Percentiles rank a stretch among this genome's conserved stretches.
Conservation (phyloP, 2,888 invertebrate genomes). For the Argynnis bischoffii region DNA sequence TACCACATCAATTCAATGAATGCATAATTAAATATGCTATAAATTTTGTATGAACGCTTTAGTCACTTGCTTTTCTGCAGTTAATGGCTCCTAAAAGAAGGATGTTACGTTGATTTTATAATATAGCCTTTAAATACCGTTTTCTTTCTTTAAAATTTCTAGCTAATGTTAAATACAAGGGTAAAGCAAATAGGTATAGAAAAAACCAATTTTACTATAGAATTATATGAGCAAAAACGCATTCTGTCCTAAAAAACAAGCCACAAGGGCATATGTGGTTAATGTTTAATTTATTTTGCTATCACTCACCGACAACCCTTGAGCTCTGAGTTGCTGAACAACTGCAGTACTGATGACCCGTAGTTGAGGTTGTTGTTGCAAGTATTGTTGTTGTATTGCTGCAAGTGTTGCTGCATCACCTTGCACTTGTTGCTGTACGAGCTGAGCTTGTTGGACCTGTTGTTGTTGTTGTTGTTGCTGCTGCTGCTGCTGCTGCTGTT, state of each 20-base stretch:
- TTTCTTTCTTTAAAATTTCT: no score
- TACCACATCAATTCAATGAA: slow-evolving; percentile 14
- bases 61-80: neutral
- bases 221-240: no score
- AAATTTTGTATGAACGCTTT: slow-evolving; percentile 12
- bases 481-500: slow-evolving; percentile 51
- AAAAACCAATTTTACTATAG: no score
- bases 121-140: no score
- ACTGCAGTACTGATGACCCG: slow-evolving; percentile 83
- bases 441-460: slow-evolving; percentile 67
- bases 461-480: slow-evolving; percentile 71
- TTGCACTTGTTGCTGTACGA: slow-evolving; percentile 59
- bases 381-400: slow-evolving; percentile 75
- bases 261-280: neutral
- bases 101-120: neutral
- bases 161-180: no score
- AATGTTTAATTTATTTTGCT: slow-evolving; percentile 3
- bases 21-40: slow-evolving; percentile 15
- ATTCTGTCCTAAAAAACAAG: no score
- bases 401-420: slow-evolving; percentile 75
- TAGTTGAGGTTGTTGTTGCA: slow-evolving; percentile 79
- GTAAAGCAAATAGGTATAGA: no score
- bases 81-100: slow-evolving; percentile 3
- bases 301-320: slow-evolving; percentile 73
- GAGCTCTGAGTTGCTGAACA: slow-evolving; percentile 82